Base-by-base conservation (phyloP, 2,888 invertebrate genomes). In the Nomada ruficornis region DNA sequence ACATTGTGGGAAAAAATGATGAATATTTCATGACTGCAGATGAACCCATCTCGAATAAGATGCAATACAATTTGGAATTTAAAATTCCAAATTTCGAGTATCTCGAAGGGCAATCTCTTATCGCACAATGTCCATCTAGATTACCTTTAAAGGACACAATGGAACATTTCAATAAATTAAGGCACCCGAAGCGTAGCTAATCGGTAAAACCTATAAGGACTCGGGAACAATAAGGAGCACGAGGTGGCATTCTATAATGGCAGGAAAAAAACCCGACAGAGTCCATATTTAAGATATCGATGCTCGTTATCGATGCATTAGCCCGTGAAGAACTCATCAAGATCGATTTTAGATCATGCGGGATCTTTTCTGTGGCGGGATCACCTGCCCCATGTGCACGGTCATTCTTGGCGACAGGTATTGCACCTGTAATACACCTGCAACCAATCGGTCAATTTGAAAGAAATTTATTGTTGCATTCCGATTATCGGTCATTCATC, bases 371-470 rank as follows among this genome's bases (percentile, higher is more conserved):
- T 60, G 67, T 59, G 67, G 23, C 54, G 47, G 72, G 74, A 88
- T 88, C 88, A 88, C 88, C 88, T 88, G 88, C 86, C 55, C 83
- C 88, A 76, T 83, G 77, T 80, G 88, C 80, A 74, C 67, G 50
- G 76, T 88, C 83, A 83, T 85, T 76, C 77, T 67, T 79, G 78
- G 77, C 85, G 88, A 85, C 83, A 84, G 81, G 77, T 84, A 85
- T 72, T 75, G 84, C 88, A 86, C 86, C 88, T 88, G 88, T 88
- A 82, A 86, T 82, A 86, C 88, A 88, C 86, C 88, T 88, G 88
- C 85, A 71, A 69, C 77, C 71, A 75, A 86, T 80, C 80, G 80
- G 59, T 62, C 71, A 80, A 84, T 86, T 86, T 73, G 62, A 74
- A 79, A 82, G 71, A 80, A 86, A 86, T 86, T 84, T 84, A 86